Evolutionary conservation across 1,140 invertebrate genomes (phyloP).

Genomic region (Ooceraea biroi): DNA sequence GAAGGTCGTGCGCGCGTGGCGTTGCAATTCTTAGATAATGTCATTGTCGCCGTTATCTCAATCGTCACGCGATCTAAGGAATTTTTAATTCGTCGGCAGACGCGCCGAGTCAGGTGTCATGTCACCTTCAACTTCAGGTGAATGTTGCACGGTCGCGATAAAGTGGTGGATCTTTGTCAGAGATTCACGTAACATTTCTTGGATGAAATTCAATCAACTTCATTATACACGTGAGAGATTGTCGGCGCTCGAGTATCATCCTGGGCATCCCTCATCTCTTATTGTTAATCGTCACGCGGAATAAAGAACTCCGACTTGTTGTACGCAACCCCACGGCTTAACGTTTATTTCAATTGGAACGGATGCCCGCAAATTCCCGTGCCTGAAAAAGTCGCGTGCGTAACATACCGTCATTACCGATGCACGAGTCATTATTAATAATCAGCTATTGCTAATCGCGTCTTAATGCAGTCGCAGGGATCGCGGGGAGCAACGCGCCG

Average conservation of each 20-base stretch:
- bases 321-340: too few species aligned
- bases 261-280: background rate
- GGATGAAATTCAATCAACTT: background rate
- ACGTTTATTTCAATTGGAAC: constrained; percentile 29
- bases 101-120: background rate
- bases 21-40: constrained; percentile 12
- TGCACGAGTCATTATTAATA: background rate
- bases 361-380: background rate
- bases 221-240: background rate
- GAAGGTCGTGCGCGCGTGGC: constrained; percentile 23
- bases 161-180: constrained; percentile 7
- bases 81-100: constrained; percentile 18
- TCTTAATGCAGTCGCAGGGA: background rate
- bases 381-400: background rate
- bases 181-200: background rate
- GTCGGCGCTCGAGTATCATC: background rate
- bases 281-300: background rate
- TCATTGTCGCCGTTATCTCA: constrained; percentile 30
- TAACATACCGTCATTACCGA: background rate
- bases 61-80: background rate
- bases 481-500: background rate
- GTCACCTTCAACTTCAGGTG: too few species aligned
- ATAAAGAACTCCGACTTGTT: background rate
- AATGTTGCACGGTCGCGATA: background rate
- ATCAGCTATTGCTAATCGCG: background rate